Percentiles rank a stretch among this genome's conserved stretches.
Conservation (phyloP, 1,140 invertebrate genomes). For the Zaprionus lachaisei region DNA sequence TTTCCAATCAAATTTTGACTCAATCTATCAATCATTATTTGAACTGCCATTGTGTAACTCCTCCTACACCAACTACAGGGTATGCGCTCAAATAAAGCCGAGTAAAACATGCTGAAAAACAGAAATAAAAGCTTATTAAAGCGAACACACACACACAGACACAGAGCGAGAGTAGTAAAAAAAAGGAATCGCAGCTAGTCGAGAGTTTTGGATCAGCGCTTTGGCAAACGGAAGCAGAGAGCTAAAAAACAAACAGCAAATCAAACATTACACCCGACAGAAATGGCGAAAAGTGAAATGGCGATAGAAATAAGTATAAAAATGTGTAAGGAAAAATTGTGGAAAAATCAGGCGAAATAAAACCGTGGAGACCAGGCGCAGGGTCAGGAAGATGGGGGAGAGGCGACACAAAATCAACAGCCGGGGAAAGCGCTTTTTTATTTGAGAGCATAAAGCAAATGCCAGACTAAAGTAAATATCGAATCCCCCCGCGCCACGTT, state of each 20-base stretch:
- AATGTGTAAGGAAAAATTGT: constrained; percentile 58
- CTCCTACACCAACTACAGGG: neutral
- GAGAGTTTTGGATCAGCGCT: constrained; percentile 36
- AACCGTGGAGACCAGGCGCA: neutral
- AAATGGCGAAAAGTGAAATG: constrained; percentile 43
- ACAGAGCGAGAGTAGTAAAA: constrained; percentile 36
- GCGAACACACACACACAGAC: constrained; percentile 54
- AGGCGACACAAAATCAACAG: constrained; percentile 18
- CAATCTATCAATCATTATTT: neutral
- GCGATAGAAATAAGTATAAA: constrained; percentile 56
- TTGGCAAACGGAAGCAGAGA: constrained; percentile 57
- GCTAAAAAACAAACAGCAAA: constrained; percentile 81
- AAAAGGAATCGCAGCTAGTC: constrained; percentile 17
- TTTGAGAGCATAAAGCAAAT: constrained; percentile 65
- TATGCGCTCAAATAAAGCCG: constrained; percentile 1
- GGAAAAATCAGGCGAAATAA: constrained; percentile 45
- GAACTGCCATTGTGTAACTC: neutral
- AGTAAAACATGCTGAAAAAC: constrained; percentile 77
- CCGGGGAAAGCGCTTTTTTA: constrained; percentile 41
- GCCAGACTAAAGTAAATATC: constrained; percentile 72
- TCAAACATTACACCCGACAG: constrained; percentile 75
- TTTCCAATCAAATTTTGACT: neutral
- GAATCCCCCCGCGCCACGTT: neutral
- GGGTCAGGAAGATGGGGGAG: neutral
- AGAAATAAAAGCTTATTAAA: constrained; percentile 83